Evolutionary conservation across 2,113 vertebrate genomes (phyloP), one percentile per base, ranked within the genome.

Genomic region (Carassius gibelio): DNA sequence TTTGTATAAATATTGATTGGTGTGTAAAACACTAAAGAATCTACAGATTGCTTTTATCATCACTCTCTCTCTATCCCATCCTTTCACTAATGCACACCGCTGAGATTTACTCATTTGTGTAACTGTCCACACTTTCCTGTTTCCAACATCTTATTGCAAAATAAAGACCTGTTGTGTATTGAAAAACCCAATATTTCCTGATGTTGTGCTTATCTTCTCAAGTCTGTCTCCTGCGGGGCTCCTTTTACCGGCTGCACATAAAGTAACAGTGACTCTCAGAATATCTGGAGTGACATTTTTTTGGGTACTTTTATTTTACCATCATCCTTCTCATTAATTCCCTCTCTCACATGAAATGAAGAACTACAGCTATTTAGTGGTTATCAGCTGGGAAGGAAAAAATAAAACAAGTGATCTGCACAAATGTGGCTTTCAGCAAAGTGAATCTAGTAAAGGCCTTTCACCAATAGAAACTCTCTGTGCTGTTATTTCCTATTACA

Each of bases 401-500:
- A 23, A 23, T 10, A 1, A 64, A 80, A 23, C 17, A 81, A 48
- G 21, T 64, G 59, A 19, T 62, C 15, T 26, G 59, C 21, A 26
- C 4, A 55, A 62, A 50, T 9, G 38, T 74, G 8, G 7, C 45
- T 34, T 76, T 42, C 42, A 55, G 75, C 61, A 85, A 87, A 66
- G 88, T 34, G 26, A 50, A 69, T 81, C 76, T 85, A 50, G 23
- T 80, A 85, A 71, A 38, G 75, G 66, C n/a, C 52, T 68, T 83
- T 52, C 19, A 76, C 13, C 48, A 76, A 30, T 5, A 55, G 1
- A 76, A 75, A 50, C 48, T 52, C 48, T 76, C 92, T 90, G 92
- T 93, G 89, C 88, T 89, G 10, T 45, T 86, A 86, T 81, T 71
- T 85, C 64, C 48, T 94, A 90, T 89, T 96, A 95, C 90, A 97